Conservation (phyloP, 2,113 vertebrate species). For the Macrotis lagotis region DNA sequence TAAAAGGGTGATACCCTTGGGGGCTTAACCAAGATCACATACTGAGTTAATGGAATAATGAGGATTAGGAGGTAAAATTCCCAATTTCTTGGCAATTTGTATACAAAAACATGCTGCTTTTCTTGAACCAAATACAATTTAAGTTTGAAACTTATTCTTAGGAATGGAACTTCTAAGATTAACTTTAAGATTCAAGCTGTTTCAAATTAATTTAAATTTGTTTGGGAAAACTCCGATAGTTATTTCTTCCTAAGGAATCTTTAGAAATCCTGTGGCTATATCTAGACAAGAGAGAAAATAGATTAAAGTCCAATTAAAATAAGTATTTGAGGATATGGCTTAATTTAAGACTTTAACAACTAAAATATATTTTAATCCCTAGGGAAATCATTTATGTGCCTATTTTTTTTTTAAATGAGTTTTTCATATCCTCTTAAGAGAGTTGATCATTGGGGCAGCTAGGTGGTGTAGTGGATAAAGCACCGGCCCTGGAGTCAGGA, state of each 20-base stretch:
- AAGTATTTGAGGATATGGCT: not conserved
- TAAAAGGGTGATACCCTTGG: not conserved
- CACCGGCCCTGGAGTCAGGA: no score
- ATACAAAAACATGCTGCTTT: slow-evolving; percentile 39
- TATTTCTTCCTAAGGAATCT: slow-evolving; percentile 35
- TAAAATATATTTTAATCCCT: not conserved
- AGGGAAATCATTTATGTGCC: not conserved
- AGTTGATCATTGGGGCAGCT: no score
- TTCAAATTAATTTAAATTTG: slow-evolving; percentile 68
- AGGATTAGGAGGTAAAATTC: slow-evolving; percentile 40
- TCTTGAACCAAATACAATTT: slow-evolving; percentile 50
- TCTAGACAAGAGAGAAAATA: slow-evolving; percentile 30
- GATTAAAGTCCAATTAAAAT: slow-evolving; percentile 43
- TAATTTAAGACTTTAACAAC: slow-evolving; percentile 53
- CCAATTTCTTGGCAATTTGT: slow-evolving; percentile 34
- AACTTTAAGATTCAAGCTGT: slow-evolving; percentile 59
- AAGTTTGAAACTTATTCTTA: slow-evolving; percentile 52
- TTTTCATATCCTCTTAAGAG: not conserved
- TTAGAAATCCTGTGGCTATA: slow-evolving; percentile 11
- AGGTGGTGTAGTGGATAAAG: no score
- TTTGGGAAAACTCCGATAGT: slow-evolving; percentile 43
- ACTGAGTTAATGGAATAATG: slow-evolving; percentile 19
- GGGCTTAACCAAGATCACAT: not conserved
- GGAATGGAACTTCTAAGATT: slow-evolving; percentile 43
- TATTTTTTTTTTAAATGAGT: not conserved